phyloP scores from a whole-genome alignment of 2,797 vertebrate species.

The Gymnopithys bicolor region DNA sequence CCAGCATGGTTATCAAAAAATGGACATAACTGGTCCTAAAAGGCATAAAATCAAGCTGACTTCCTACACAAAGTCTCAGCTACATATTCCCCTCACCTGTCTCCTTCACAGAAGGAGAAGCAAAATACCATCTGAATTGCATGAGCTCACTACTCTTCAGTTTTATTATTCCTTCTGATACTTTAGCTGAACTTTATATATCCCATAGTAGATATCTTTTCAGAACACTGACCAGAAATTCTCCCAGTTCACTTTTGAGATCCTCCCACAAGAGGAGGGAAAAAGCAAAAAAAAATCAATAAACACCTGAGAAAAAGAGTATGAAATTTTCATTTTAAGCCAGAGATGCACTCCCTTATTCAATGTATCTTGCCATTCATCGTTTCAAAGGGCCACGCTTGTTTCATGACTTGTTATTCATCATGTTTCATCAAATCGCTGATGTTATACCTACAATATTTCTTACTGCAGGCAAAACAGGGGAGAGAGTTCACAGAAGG shows the following conservation, averaged over 20 bases:
- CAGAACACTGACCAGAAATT: background rate
- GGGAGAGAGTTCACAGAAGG: background rate
- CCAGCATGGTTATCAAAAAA: background rate
- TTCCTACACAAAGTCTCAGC: background rate
- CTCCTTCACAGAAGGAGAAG: background rate
- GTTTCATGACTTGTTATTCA: background rate
- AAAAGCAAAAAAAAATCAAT: background rate
- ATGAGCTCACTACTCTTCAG: background rate
- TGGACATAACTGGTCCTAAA: background rate
- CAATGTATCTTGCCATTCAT: constrained; percentile 6
- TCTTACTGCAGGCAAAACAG: background rate
- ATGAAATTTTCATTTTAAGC: background rate
- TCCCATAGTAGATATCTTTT: background rate
- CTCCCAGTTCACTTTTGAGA: background rate
- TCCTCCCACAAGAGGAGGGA: background rate
- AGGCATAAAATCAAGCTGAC: background rate
- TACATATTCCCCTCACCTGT: background rate
- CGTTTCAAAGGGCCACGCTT: background rate
- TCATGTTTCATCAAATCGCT: background rate
- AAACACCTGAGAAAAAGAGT: background rate
- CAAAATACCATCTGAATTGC: background rate
- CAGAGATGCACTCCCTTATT: background rate
- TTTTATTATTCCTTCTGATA: background rate
- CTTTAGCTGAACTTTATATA: background rate
- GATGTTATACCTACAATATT: background rate